Percentiles rank a stretch among this genome's conserved stretches.
These are phyloP conservation scores for Coluber constrictor DNA, from an alignment of 2,797 vertebrate species.

Conservation along the genomic window DNA sequence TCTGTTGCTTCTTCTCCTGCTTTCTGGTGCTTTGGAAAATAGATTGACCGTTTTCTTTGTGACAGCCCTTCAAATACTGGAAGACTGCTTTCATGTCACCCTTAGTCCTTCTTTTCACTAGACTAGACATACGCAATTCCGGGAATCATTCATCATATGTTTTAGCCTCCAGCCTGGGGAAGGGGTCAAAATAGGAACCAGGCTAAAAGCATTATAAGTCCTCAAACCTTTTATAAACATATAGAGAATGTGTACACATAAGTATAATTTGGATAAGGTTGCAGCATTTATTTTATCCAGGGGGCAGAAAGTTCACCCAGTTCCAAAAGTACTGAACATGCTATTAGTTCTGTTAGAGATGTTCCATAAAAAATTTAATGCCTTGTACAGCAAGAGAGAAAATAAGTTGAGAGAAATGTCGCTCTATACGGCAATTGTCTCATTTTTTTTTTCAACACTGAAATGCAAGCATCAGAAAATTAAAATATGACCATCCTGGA, in stretches of 20 bases:
- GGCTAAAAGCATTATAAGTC: neutral
- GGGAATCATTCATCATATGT: neutral
- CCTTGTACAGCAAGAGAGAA: neutral
- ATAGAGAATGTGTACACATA: neutral
- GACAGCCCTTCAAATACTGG: neutral
- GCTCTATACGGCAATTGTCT: neutral
- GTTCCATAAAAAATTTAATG: neutral
- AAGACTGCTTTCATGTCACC: neutral
- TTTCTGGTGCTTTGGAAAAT: neutral
- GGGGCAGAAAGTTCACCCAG: neutral
- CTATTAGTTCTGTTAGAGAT: neutral
- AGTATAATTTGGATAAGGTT: neutral
- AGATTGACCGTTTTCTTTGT: neutral
- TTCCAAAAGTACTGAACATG: neutral
- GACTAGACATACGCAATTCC: neutral
- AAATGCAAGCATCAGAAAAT: slow-evolving; percentile 18
- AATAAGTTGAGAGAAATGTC: neutral
- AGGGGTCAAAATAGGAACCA: neutral
- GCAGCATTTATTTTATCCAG: neutral
- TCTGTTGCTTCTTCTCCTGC: neutral
- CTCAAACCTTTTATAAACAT: neutral
- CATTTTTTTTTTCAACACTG: neutral
- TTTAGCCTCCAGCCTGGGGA: neutral
- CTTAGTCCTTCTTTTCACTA: neutral
- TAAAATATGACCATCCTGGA: neutral